Evolutionary conservation across 2,797 vertebrate species (phyloP).

Genomic region (Gobionotothen gibberifrons): DNA sequence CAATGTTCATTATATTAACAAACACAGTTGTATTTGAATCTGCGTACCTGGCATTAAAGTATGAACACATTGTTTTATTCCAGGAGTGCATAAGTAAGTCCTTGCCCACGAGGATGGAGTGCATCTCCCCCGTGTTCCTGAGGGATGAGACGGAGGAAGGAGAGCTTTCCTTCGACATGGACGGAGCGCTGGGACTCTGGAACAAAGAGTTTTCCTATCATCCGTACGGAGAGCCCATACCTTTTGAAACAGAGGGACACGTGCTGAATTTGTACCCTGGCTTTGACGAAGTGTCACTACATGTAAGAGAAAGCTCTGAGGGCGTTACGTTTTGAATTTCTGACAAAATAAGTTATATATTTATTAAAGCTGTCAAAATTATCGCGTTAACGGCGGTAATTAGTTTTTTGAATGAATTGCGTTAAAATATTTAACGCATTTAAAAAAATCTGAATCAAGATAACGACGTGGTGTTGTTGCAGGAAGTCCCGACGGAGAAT

Average conservation of each 20-base stretch:
- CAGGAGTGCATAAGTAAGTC: constrained; percentile 85
- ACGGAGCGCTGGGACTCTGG: constrained; percentile 80
- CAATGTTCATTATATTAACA: neutral
- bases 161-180: constrained; percentile 88
- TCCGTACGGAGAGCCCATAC: constrained; percentile 80
- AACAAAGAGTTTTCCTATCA: constrained; percentile 86
- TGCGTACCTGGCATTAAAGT: neutral
- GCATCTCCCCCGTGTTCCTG: constrained; percentile 84
- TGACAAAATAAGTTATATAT: neutral
- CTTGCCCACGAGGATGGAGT: constrained; percentile 80
- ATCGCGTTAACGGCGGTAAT: no score
- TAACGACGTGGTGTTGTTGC: no score
- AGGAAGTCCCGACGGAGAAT: no score
- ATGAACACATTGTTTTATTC: constrained; percentile 21
- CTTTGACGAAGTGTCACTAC: constrained; percentile 85
- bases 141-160: constrained; percentile 81
- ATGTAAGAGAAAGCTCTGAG: constrained; percentile 79
- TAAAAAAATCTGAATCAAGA: no score
- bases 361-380: no score
- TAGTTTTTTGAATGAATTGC: no score
- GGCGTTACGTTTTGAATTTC: neutral
- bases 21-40: neutral
- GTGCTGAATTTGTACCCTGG: constrained; percentile 84
- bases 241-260: constrained; percentile 80
- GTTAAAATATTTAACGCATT: no score